Evolutionary conservation across 2,888 invertebrate species (phyloP), one percentile per base, ranked within the genome.

Genomic region (Lycia hirtaria): DNA sequence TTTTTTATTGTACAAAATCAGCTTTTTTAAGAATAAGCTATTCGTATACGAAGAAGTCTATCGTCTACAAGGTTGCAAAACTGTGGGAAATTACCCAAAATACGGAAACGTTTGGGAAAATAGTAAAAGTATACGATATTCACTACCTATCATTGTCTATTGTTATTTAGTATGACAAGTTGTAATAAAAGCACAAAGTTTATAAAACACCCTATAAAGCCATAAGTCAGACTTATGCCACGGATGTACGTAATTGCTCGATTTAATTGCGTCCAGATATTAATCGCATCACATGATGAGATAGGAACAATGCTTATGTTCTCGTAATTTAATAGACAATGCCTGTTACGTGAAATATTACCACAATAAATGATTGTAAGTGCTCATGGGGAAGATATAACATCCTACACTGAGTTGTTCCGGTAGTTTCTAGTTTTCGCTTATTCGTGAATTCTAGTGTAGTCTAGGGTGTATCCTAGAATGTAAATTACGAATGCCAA

Each of bases 301-400:
- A 40, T 48, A 22, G 17, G 47, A 54, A 48, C 48, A 48, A 55
- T 43, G 55, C 45, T 38, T 53, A 53, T 40, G 37, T 30, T 28
- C 37, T 43, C 43, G 41, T 51, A 51, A 33, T 33, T 51, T 33
- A 43, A 38, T 35, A 53, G 38, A 53, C 53, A 53, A 53, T 45
- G 45, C 37, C 19, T 30, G 38, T 45, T 32, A 53, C 30, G 15
- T 47, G 44, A 47, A 53, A 22, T 44, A 37, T 53, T 37, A 45
- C 35, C 12, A 20, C 28, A 43, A 40, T 50, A 32, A 51, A 24
- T 26, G 15, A 14, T 12, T 14, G 22, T 33, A 45, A 38, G 20
- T 28, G 12, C 45, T 53, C 15, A 32, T 30, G 24, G n/a, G 44
- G 44, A 45, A 28, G 28, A 44, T 44, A n/a, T 37, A 28, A 22